These are phyloP conservation scores for Caenorhabditis japonica DNA, from an alignment of 2,888 invertebrate genomes.

Conservation along the genomic window DNA sequence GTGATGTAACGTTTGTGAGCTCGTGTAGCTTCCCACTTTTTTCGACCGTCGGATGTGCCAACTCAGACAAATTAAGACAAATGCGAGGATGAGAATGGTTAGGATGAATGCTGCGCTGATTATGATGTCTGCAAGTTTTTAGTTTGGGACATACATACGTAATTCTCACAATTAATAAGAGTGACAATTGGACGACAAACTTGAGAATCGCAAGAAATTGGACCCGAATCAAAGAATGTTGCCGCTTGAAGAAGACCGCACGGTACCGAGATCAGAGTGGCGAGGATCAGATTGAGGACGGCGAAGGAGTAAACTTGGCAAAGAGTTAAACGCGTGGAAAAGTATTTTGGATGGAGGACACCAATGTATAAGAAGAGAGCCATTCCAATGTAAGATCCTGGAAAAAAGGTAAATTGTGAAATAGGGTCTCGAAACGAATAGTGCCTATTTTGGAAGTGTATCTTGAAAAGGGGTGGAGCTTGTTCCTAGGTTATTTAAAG, in stretches of 20 bases:
- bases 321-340: constrained; percentile 8
- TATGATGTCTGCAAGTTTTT: constrained; percentile 23
- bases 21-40: constrained; percentile 24
- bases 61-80: constrained; percentile 27
- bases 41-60: constrained; percentile 19
- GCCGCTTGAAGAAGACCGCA: no score
- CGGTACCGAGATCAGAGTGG: no score
- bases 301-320: no score
- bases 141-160: no score
- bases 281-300: no score
- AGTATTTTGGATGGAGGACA: constrained; percentile 26
- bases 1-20: constrained; percentile 28
- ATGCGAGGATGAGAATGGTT: constrained; percentile 26
- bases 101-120: constrained; percentile 15
- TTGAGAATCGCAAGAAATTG: constrained; percentile 30
- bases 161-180: constrained; percentile 20
- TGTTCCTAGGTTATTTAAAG: no score
- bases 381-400: constrained; percentile 27
- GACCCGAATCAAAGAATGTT: constrained; percentile 1
- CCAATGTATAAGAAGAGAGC: constrained; percentile 26
- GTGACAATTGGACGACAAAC: constrained; percentile 28
- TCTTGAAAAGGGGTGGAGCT: no score
- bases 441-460: no score
- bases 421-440: no score
- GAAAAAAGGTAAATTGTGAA: no score